phyloP scores from a whole-genome alignment of 2,797 vertebrate genomes.

The Poeciliopsis paucimaculata region DNA sequence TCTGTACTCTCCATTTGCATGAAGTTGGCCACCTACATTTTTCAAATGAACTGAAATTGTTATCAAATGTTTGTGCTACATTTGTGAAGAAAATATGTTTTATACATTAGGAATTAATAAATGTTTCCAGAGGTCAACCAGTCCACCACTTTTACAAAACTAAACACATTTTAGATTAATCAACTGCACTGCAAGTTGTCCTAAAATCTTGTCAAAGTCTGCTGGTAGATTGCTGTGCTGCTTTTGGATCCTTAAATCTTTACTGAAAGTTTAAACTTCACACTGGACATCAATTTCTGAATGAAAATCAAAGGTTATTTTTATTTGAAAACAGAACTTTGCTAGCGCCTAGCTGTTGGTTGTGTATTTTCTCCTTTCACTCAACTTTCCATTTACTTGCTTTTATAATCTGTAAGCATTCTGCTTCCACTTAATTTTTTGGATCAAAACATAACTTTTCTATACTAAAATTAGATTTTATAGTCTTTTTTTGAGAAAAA shows the following conservation, averaged over 20 bases:
- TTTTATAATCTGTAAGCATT: neutral
- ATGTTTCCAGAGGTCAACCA: too few species aligned
- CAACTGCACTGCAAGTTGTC: too few species aligned
- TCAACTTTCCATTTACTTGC: neutral
- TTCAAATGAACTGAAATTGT: too few species aligned
- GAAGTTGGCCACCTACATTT: neutral
- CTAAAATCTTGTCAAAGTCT: too few species aligned
- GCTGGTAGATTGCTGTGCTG: too few species aligned
- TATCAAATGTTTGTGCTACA: too few species aligned
- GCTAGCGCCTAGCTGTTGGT: neutral
- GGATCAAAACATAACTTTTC: neutral
- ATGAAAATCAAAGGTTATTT: neutral
- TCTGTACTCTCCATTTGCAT: neutral
- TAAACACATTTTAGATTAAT: too few species aligned
- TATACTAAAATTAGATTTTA: neutral
- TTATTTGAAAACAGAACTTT: neutral
- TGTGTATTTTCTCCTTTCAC: neutral
- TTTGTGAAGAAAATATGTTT: too few species aligned
- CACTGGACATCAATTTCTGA: neutral
- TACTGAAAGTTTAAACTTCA: neutral
- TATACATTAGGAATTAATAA: too few species aligned
- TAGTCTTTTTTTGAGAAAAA: neutral
- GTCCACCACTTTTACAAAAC: too few species aligned
- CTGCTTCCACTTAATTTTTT: neutral
- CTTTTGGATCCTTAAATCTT: neutral